Conservation (phyloP, 2,113 vertebrate species). For the Cisticola juncidis region DNA sequence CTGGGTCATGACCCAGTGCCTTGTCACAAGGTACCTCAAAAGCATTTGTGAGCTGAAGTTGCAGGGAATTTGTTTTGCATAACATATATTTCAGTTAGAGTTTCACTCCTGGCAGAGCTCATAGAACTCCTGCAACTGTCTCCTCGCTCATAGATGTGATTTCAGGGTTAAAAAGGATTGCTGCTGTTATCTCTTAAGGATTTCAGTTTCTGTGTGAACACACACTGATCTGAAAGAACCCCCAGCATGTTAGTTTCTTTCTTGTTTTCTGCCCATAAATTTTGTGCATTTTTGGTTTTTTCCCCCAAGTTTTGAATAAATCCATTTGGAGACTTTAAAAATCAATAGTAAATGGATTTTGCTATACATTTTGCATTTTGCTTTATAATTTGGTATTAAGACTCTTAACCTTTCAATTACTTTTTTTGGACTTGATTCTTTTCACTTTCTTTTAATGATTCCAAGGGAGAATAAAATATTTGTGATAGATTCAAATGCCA, state of each 20-base stretch:
- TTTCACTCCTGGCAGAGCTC: background rate
- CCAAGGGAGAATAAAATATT: background rate
- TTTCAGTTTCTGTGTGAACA: background rate
- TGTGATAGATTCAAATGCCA: background rate
- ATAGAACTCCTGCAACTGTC: background rate
- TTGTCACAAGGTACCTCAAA: conserved; percentile 63
- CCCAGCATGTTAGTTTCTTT: background rate
- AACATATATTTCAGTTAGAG: background rate
- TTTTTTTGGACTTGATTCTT: background rate
- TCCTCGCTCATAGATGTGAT: background rate
- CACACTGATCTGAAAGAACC: background rate
- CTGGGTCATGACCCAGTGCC: conserved; percentile 61
- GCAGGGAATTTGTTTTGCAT: conserved; percentile 5
- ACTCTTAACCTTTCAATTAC: background rate
- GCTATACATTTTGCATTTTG: background rate
- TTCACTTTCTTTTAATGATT: background rate
- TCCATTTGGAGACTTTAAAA: background rate
- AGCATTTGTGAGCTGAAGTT: conserved; percentile 44
- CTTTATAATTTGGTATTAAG: background rate
- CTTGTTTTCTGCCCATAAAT: background rate
- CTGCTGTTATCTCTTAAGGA: background rate
- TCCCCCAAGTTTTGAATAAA: background rate
- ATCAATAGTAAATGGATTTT: background rate
- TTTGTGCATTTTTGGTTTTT: background rate
- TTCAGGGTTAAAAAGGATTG: background rate